Percentiles rank a stretch among this genome's conserved stretches.
Evolutionary conservation across 2,113 vertebrate species (phyloP).

Genomic region (Piaya cayana): DNA sequence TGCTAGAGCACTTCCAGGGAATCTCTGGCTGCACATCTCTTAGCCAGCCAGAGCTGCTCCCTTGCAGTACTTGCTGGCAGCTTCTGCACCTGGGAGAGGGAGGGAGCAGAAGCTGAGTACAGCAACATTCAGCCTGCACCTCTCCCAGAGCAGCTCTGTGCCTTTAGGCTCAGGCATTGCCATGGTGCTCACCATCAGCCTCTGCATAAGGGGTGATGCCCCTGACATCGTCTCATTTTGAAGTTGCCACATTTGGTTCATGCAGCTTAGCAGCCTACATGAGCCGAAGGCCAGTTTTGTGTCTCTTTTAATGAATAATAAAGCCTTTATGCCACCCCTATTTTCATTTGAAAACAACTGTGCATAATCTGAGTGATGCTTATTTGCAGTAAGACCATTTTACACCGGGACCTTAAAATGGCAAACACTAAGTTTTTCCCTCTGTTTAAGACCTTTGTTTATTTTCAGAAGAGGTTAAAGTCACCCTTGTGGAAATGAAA

Average conservation of each 20-base stretch:
- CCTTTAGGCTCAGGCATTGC: not conserved
- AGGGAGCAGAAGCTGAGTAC: not conserved
- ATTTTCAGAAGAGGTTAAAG: not conserved
- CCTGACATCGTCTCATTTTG: not conserved
- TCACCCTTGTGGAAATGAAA: not conserved
- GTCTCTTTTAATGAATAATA: not conserved
- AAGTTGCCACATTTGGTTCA: not conserved
- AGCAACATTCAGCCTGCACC: accelerated
- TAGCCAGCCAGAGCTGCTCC: not conserved
- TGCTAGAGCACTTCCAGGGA: accelerated
- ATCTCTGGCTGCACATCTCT: not conserved
- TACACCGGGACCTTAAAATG: not conserved
- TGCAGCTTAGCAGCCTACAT: accelerated
- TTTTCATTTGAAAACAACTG: not conserved
- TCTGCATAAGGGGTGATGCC: not conserved
- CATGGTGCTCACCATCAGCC: accelerated
- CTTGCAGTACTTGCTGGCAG: not conserved
- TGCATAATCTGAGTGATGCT: not conserved
- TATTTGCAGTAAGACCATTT: not conserved
- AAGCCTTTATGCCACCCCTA: not conserved
- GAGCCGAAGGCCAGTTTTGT: not conserved
- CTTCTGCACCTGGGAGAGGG: not conserved
- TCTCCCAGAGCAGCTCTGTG: not conserved
- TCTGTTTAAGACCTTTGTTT: not conserved
- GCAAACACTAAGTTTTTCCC: not conserved